Conservation (phyloP, 2,888 invertebrate genomes). For the Monopis laevigella region DNA sequence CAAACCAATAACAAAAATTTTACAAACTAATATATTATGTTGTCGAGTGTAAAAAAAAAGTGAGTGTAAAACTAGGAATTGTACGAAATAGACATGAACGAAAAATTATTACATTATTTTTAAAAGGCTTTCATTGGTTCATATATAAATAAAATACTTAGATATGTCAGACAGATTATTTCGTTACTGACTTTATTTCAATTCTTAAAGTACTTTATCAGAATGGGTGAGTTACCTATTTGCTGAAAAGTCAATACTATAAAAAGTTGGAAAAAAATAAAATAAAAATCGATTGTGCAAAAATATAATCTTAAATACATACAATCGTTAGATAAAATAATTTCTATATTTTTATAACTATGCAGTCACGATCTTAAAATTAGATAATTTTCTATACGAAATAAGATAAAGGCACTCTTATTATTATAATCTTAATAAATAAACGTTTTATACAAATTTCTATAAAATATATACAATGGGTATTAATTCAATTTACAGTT, state of each 20-base stretch:
- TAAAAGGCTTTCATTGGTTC: too few species aligned
- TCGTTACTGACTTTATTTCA: constrained; percentile 16
- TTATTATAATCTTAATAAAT: not conserved
- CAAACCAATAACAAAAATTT: too few species aligned
- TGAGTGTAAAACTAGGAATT: too few species aligned
- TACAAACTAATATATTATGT: too few species aligned
- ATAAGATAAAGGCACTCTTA: constrained; percentile 62
- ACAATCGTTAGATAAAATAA: constrained; percentile 10
- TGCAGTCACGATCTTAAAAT: constrained; percentile 44
- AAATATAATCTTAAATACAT: constrained; percentile 31
- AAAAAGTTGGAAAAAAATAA: not conserved
- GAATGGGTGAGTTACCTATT: too few species aligned
- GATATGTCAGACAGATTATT: too few species aligned
- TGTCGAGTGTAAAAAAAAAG: too few species aligned
- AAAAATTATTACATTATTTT: too few species aligned
- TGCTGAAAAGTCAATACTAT: too few species aligned
- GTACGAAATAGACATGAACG: too few species aligned
- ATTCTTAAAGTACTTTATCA: constrained; percentile 27
- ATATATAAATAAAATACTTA: too few species aligned
- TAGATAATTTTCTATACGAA: constrained; percentile 33
- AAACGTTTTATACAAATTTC: not conserved
- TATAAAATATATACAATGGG: not conserved
- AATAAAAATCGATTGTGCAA: constrained; percentile 32
- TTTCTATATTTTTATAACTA: constrained; percentile 34
- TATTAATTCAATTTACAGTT: not conserved